A percentile compares a stretch with the other conserved stretches of the same genome.
These are phyloP conservation scores for Parazoanthus atlanticus DNA, from an alignment of 92 coral and sea anemone species.

Conservation along the genomic window DNA sequence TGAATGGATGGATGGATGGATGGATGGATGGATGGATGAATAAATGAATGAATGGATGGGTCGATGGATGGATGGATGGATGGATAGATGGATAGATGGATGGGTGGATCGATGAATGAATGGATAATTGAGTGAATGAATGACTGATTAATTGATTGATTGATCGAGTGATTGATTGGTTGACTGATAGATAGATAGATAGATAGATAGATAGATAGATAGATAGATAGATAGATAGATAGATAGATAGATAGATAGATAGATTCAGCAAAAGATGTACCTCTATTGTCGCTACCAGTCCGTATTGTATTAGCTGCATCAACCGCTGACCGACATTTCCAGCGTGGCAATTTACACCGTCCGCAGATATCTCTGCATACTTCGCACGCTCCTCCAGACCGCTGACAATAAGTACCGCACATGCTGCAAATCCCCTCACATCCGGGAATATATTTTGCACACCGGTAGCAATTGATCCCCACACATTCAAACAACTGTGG, in stretches of 20 bases:
- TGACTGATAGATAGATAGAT: too few relatives aligned
- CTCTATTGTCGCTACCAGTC: conserved; percentile 21
- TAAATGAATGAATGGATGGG: not conserved
- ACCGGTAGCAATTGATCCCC: conserved; percentile 72
- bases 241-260: not conserved
- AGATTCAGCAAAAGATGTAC: conserved; percentile 14
- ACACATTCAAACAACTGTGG: conserved; percentile 47
- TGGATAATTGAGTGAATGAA: not conserved
- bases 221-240: not conserved
- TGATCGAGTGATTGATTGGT: not conserved
- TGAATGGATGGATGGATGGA: not conserved
- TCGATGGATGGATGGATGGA: too few relatives aligned
- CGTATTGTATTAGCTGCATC: conserved; percentile 41
- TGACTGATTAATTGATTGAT: not conserved
- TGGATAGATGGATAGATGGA: not conserved
- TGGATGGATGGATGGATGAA: not conserved
- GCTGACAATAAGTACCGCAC: conserved; percentile 84
- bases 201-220: not conserved
- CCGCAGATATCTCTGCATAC: conserved; percentile 78
- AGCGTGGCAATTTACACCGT: conserved; percentile 60
- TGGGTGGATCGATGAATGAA: not conserved
- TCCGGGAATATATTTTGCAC: conserved; percentile 63
- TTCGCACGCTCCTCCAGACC: conserved; percentile 69
- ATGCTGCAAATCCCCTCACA: conserved; percentile 72
- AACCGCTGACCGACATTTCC: conserved; percentile 63